A percentile compares a stretch with the other conserved stretches of the same genome.
phyloP scores from a whole-genome alignment of 1,140 invertebrate genomes.

The Drosophila lacertosa region DNA sequence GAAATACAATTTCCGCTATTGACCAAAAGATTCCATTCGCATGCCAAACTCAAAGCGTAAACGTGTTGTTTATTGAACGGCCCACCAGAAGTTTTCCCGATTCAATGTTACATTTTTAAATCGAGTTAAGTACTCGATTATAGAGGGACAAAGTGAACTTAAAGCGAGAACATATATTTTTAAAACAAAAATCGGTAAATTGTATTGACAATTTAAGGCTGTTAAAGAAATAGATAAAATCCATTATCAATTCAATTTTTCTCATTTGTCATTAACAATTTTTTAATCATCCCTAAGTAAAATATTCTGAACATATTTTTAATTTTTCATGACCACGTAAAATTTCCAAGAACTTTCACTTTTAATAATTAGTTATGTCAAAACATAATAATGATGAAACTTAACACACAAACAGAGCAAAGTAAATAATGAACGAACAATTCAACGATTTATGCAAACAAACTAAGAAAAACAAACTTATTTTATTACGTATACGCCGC shows the following conservation, averaged over 20 bases:
- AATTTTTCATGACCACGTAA: too few species aligned
- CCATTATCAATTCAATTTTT: too few species aligned
- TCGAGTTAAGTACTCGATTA: not conserved
- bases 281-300: too few species aligned
- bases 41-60: not conserved
- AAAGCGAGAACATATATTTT: too few species aligned
- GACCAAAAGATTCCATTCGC: slow-evolving; percentile 5
- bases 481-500: slow-evolving; percentile 47
- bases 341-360: slow-evolving; percentile 30
- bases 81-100: not conserved
- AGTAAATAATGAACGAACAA: slow-evolving; percentile 8
- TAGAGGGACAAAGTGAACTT: not conserved
- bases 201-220: too few species aligned
- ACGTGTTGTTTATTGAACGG: not conserved
- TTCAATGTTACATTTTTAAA: not conserved
- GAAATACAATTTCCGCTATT: slow-evolving; percentile 69
- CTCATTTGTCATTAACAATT: too few species aligned
- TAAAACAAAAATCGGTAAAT: too few species aligned
- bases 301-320: too few species aligned
- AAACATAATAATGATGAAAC: slow-evolving; percentile 18
- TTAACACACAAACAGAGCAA: slow-evolving; percentile 15
- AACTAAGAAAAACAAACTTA: slow-evolving; percentile 10
- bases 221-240: too few species aligned
- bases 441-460: not conserved
- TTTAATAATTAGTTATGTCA: slow-evolving; percentile 31